Evolutionary conservation across 2,797 vertebrate species (phyloP).

Genomic region (Dendrocincla fuliginosa): DNA sequence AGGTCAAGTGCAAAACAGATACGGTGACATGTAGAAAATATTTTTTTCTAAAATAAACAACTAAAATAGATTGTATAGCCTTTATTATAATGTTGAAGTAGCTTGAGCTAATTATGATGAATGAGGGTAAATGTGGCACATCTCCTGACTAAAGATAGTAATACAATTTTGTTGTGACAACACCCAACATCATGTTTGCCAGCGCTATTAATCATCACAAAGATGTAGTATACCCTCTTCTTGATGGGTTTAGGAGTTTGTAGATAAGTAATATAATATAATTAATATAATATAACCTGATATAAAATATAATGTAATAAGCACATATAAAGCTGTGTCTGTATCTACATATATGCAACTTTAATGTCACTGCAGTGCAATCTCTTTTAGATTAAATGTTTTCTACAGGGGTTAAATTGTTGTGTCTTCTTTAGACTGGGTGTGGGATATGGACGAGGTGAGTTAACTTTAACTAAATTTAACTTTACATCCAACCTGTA

Average conservation of each 20-base stretch:
- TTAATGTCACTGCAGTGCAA: neutral
- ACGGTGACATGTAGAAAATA: constrained; percentile 36
- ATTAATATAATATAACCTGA: neutral
- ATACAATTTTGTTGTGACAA: neutral
- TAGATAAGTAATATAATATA: too few species aligned
- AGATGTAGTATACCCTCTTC: neutral
- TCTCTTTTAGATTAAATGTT: neutral
- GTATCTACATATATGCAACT: neutral
- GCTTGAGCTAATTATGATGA: constrained; percentile 51
- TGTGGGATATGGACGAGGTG: neutral
- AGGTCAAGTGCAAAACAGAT: constrained; percentile 46
- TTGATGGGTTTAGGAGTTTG: neutral
- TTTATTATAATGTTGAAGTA: constrained; percentile 37
- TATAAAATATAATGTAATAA: neutral
- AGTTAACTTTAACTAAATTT: neutral
- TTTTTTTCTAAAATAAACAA: constrained; percentile 47
- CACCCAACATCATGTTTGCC: neutral
- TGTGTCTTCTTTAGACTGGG: neutral
- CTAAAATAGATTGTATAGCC: neutral
- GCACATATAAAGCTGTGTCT: neutral
- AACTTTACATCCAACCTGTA: neutral
- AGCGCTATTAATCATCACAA: neutral
- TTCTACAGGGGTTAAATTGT: fast-evolving
- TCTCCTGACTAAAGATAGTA: neutral
- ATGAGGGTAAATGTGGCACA: neutral